A percentile compares a stretch with the other conserved stretches of the same genome.
Evolutionary conservation across 2,113 vertebrate species (phyloP).

Genomic region (Puffinus mauretanicus): DNA sequence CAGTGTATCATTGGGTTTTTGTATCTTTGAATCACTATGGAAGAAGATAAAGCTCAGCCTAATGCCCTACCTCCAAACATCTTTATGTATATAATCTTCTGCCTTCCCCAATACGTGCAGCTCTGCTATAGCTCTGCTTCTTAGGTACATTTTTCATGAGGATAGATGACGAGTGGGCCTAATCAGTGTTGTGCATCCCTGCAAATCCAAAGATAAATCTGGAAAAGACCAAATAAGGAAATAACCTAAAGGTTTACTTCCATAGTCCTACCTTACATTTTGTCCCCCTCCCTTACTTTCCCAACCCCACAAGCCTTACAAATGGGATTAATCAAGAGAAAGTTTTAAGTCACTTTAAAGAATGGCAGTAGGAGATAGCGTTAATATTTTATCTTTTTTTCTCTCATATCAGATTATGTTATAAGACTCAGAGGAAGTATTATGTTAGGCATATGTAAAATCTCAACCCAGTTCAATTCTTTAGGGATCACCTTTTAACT

Average conservation of each 20-base stretch:
- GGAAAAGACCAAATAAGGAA: not conserved
- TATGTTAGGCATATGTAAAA: not conserved
- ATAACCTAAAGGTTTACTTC: not conserved
- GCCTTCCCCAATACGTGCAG: not conserved
- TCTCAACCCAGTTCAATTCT: not conserved
- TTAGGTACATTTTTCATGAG: not conserved
- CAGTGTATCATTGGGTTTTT: not conserved
- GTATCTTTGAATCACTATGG: not conserved
- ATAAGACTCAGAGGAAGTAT: not conserved
- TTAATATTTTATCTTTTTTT: slow-evolving; percentile 12
- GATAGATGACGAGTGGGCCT: not conserved
- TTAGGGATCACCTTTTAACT: not conserved
- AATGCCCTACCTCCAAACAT: not conserved
- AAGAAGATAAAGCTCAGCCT: not conserved
- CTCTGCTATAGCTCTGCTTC: not conserved
- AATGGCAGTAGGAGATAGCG: not conserved
- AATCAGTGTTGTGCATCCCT: not conserved
- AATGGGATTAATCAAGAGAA: not conserved
- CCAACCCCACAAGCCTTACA: not conserved
- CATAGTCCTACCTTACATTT: not conserved
- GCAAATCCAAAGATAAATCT: not conserved
- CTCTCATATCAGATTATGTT: not conserved
- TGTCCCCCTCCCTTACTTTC: not conserved
- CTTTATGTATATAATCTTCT: not conserved
- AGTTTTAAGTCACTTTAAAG: not conserved